Percentiles rank a stretch among this genome's conserved stretches.
Conservation (phyloP, 2,888 invertebrate species). For the Monochamus alternatus region DNA sequence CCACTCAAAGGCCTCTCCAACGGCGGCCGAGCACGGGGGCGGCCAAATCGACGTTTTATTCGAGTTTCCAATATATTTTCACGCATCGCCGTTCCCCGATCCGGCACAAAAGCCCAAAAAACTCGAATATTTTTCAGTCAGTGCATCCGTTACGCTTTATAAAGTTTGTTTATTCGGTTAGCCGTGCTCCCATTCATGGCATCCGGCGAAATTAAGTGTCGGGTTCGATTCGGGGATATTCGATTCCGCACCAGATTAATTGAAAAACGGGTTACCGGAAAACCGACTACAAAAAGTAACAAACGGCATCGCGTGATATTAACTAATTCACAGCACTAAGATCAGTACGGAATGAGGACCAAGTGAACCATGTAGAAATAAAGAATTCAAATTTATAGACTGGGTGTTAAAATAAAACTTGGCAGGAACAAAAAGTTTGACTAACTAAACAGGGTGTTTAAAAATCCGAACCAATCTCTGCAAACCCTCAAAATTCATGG, state of each 20-base stretch:
- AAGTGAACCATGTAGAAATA: no score
- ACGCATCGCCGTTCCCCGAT: slow-evolving; percentile 11
- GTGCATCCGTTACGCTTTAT: slow-evolving; percentile 21
- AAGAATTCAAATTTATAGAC: no score
- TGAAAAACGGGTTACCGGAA: background rate
- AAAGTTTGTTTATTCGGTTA: slow-evolving; percentile 16
- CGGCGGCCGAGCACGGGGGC: background rate
- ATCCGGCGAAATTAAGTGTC: background rate
- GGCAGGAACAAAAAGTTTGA: no score
- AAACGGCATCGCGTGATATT: no score
- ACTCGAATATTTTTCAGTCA: slow-evolving; percentile 25
- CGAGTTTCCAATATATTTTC: slow-evolving; percentile 20
- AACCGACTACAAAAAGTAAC: no score
- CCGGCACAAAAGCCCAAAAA: slow-evolving; percentile 14
- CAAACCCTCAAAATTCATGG: no score
- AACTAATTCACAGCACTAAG: no score
- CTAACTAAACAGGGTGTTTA: no score
- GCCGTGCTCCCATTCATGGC: slow-evolving; percentile 5
- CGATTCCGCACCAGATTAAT: background rate
- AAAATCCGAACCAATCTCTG: no score
- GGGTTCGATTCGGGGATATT: background rate
- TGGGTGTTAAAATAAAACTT: no score
- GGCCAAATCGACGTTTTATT: slow-evolving; percentile 16
- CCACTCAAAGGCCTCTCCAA: no score
- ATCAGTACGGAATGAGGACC: no score